These are phyloP conservation scores for Andrena praecox DNA, from an alignment of 2,888 invertebrate genomes.

Conservation along the genomic window DNA sequence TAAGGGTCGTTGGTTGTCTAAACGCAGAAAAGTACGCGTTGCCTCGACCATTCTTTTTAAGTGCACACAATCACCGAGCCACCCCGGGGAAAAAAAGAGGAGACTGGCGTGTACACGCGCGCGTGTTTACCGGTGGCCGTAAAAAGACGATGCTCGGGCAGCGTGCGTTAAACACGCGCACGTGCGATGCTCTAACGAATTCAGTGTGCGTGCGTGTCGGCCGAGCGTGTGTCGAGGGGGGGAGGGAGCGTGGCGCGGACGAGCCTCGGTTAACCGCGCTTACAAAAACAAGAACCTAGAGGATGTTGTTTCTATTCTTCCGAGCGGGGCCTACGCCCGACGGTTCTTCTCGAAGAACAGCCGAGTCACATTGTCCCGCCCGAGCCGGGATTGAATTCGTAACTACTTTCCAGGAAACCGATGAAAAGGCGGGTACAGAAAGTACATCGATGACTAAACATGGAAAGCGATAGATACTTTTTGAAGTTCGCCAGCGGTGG, in stretches of 20 bases:
- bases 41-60: slow-evolving; percentile 8
- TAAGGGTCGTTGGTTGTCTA: background rate
- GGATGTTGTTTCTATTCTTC: slow-evolving; percentile 13
- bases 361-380: slow-evolving; percentile 4
- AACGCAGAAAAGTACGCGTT: background rate
- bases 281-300: slow-evolving; percentile 29
- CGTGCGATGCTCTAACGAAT: slow-evolving; percentile 59
- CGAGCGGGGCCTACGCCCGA: background rate
- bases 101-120: background rate
- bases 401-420: slow-evolving; percentile 1
- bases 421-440: background rate
- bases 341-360: background rate
- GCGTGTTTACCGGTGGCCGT: slow-evolving; percentile 35
- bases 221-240: background rate
- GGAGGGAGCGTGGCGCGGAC: background rate
- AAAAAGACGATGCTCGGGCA: slow-evolving; percentile 45
- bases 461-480: background rate
- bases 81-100: background rate
- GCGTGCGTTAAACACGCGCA: slow-evolving; percentile 59
- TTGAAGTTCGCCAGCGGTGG: background rate
- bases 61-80: background rate
- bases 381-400: background rate
- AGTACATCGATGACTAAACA: background rate
- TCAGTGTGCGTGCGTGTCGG: slow-evolving; percentile 40
- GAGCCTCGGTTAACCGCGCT: slow-evolving; percentile 27